Base-by-base conservation (phyloP, 2,113 vertebrate genomes). In the Australoheros scitulus region DNA sequence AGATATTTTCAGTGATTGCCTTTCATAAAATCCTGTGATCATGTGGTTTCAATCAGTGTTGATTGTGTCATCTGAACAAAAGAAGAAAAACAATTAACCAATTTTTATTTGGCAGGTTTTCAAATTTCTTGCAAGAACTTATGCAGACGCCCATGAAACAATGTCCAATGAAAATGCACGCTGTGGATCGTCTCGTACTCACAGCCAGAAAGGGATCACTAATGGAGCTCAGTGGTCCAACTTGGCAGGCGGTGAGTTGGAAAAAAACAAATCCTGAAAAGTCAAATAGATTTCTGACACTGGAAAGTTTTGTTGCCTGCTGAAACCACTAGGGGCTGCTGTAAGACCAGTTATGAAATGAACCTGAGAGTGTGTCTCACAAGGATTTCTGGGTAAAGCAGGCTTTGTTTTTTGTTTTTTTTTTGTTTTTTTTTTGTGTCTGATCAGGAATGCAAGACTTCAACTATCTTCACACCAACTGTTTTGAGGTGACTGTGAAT, bases 381-480 rank as follows among this genome's bases (percentile, higher is more conserved):
- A 14, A 2, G 11, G 55, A 24, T 15, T 52, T 84, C 14, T 68
- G 41, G 47, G 9, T 84, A 6, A 78, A 57, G 41, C 20, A 4
- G 26, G n/a, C 13, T 56, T 80, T 36, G 43, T 6, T 70, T 60
- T 65, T 61, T 55, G 10, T 50, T n/a, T 32, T 52, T 6, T 70
- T 60, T 65, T 61, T 55, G 10, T 50, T n/a, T 32, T 52, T 6
- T 70, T 60, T 65, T 61, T 55, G 10, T 50, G 5, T 78, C 26
- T 88, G 88, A 2, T 43, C 90, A 99, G 98, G 98, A 61, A 99
- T 99, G 98, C 96, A 97, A 82, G 98, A 99, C 95, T 99, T 99
- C 94, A 99, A 98, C 94, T 99, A 99, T 79, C 96, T 99, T 68
- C 98, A 98, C 96, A 98, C 97, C 92, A 99, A 99, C 93, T 99